Conservation (phyloP, 2,797 vertebrate species). For the Lutjanus argentimaculatus region DNA sequence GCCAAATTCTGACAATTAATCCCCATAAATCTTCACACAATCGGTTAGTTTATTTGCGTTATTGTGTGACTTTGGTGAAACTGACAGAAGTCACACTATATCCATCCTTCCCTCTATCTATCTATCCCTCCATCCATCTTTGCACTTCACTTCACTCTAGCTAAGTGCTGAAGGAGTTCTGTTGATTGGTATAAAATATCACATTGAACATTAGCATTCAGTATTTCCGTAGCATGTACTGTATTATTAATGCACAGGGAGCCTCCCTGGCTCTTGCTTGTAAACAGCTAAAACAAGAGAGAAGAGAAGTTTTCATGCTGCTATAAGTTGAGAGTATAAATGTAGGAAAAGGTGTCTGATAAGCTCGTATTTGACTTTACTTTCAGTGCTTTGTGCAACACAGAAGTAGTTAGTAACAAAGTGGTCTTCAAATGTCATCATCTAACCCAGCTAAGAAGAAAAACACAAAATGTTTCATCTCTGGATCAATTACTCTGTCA, state of each 20-base stretch:
- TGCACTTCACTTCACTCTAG: background rate
- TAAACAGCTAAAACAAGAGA: background rate
- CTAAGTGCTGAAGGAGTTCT: background rate
- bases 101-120: background rate
- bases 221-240: constrained; percentile 16
- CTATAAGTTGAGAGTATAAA: background rate
- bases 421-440: background rate
- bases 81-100: too few relatives aligned
- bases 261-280: constrained; percentile 8
- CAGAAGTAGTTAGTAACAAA: background rate
- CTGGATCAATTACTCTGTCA: background rate
- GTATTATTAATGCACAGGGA: constrained; percentile 52
- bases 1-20: too few relatives aligned
- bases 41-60: too few relatives aligned
- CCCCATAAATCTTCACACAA: too few relatives aligned
- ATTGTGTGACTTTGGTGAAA: too few relatives aligned
- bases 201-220: constrained; percentile 40
- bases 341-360: background rate
- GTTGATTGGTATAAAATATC: constrained; percentile 30
- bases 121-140: background rate
- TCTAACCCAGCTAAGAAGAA: background rate
- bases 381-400: too few relatives aligned
- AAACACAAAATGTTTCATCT: background rate
- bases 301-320: background rate
- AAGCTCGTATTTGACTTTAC: background rate